Percentiles rank a stretch among this genome's conserved stretches.
These are phyloP conservation scores for Malthinus seriepunctatus DNA, from an alignment of 2,888 invertebrate species.

Conservation along the genomic window DNA sequence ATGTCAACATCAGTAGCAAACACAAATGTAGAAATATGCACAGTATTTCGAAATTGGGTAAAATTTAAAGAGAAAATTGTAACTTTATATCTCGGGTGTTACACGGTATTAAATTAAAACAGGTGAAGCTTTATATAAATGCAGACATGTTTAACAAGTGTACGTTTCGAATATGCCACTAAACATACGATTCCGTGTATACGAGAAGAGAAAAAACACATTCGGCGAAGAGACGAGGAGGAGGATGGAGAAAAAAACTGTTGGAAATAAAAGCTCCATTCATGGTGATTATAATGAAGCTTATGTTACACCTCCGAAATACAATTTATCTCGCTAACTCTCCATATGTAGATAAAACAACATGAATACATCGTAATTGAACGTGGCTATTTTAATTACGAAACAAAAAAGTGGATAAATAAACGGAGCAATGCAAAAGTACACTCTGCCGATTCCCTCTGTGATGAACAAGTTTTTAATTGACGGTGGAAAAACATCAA, in stretches of 20 bases:
- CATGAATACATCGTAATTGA: constrained; percentile 43
- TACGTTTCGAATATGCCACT: constrained; percentile 19
- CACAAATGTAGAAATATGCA: constrained; percentile 13
- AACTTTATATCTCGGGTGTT: constrained; percentile 19
- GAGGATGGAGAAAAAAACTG: too few species aligned
- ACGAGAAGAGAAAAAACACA: constrained; percentile 17
- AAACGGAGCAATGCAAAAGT: constrained; percentile 29
- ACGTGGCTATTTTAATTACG: constrained; percentile 46
- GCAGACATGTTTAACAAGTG: constrained; percentile 28
- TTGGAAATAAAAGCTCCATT: constrained; percentile 35
- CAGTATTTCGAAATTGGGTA: neutral
- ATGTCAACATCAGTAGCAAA: constrained; percentile 28
- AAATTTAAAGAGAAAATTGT: constrained; percentile 13
- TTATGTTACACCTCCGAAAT: constrained; percentile 42
- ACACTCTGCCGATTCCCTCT: constrained; percentile 41
- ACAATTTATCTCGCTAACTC: constrained; percentile 41
- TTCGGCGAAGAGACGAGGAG: neutral
- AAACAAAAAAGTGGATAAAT: constrained; percentile 42
- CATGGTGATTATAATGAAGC: constrained; percentile 38
- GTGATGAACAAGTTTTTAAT: constrained; percentile 44
- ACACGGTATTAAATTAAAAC: constrained; percentile 29
- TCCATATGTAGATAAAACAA: constrained; percentile 36
- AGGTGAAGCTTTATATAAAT: constrained; percentile 29
- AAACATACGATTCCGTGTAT: neutral
- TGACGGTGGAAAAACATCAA: constrained; percentile 40